Conservation (phyloP, 2,888 invertebrate genomes). For the Ormia ochracea region DNA sequence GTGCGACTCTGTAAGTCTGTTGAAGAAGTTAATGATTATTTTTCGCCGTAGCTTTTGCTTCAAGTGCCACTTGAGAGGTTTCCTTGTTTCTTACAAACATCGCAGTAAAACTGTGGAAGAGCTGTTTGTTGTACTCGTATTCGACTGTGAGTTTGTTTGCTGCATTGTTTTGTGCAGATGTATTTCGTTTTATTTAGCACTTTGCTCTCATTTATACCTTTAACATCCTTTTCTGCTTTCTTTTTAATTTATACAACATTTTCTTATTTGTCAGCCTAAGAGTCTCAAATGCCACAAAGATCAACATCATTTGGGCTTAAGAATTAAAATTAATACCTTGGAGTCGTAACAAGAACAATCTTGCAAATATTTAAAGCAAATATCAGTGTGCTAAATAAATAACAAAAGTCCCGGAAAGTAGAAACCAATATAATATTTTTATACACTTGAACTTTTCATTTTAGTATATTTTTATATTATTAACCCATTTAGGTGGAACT, state of each 20-base stretch:
- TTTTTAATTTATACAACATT: constrained; percentile 27
- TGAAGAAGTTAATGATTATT: constrained; percentile 50
- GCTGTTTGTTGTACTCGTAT: constrained; percentile 26
- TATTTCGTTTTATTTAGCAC: constrained; percentile 21
- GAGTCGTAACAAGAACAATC: constrained; percentile 9
- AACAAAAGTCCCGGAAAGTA: constrained; percentile 35
- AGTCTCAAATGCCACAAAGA: constrained; percentile 46
- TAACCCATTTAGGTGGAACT: neutral
- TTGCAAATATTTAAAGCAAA: neutral
- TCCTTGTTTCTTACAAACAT: constrained; percentile 26
- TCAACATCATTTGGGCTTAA: constrained; percentile 42
- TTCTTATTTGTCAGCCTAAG: constrained; percentile 36
- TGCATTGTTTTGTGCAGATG: neutral
- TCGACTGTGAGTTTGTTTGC: constrained; percentile 25
- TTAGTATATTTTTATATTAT: neutral
- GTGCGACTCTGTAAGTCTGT: neutral
- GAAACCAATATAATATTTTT: constrained; percentile 23
- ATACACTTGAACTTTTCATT: constrained; percentile 5
- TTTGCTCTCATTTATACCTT: constrained; percentile 38
- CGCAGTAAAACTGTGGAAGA: neutral
- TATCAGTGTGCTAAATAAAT: constrained; percentile 36
- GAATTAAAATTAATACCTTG: constrained; percentile 47
- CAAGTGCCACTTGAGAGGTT: constrained; percentile 53
- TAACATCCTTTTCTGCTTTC: constrained; percentile 15
- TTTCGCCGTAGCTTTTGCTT: constrained; percentile 34